Conservation (phyloP, 2,888 invertebrate species). For the Argynnis bischoffii region DNA sequence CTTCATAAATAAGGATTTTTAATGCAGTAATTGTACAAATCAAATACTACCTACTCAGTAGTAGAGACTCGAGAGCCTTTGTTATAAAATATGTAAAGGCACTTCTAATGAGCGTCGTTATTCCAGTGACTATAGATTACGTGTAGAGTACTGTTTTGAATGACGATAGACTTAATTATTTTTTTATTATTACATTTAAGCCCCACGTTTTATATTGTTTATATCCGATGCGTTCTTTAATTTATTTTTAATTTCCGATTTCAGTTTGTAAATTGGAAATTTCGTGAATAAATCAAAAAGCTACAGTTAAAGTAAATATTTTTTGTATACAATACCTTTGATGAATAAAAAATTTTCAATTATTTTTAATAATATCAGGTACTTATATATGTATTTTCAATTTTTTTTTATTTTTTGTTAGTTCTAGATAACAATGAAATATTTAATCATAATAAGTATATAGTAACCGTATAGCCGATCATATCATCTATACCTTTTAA, state of each 20-base stretch:
- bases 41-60: constrained; percentile 8
- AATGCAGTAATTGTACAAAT: constrained; percentile 15
- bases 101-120: constrained; percentile 18
- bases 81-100: constrained; percentile 14
- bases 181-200: neutral
- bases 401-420: too few relatives aligned
- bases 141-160: neutral
- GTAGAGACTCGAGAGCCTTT: constrained; percentile 14
- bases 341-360: too few relatives aligned
- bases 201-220: too few relatives aligned
- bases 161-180: neutral
- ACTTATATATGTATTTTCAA: too few relatives aligned
- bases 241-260: too few relatives aligned
- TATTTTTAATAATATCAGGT: too few relatives aligned
- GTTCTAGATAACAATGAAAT: neutral
- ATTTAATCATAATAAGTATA: neutral
- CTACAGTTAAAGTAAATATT: too few relatives aligned
- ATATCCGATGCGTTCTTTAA: too few relatives aligned
- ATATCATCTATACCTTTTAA: constrained; percentile 11
- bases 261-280: too few relatives aligned
- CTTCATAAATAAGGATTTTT: neutral
- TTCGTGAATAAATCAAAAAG: too few relatives aligned
- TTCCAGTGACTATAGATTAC: neutral
- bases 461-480: neutral
- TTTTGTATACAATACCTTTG: too few relatives aligned